Base-by-base conservation (phyloP, 2,888 invertebrate species). In the Eustalomyia histrio region DNA sequence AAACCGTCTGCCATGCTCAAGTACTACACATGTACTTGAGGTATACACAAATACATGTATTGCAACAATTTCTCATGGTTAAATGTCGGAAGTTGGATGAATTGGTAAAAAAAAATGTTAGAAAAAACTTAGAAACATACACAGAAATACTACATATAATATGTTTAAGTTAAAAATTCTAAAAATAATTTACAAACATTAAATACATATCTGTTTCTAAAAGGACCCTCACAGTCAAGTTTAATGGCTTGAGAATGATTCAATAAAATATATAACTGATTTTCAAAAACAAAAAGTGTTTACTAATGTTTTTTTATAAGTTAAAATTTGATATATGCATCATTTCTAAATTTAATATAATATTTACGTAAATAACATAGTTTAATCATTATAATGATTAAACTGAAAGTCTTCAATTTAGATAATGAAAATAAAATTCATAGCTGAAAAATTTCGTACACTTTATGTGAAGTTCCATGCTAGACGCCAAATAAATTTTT, bases 11-110 rank as follows among this genome's bases (percentile, higher is more conserved):
- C 14, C 12, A 2, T 43, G 12, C 2, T 47, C 4, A 47, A 47
- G 10, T 29, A 43, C 21, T 16, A 47, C 43, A 60, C 39, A 39
- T 14, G 14, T 39, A 39, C 6, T 39, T 39, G 39, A 12, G 39
- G 39, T 39, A 14, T 47, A 2, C 7, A 10, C 39, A n/a, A 47
- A 47, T n/a, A 61, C 78, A 73, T 79, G 78, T 73, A 50, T 63
- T 55, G 67, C 72, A 79, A 71, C 65, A 65, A 81, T 75, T 78
- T 50, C 33, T 74, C 78, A 78, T 78, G 74, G 81, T 60, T 63
- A 78, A 78, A 71, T 57, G 71, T 78, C 78, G 78, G 81, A 81
- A 74, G 78, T 81, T 58, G 29, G 50, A 75, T 50, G 61, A 74
- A 29, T 74, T 78, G 17, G 75, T 57, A 58, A 58, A 60, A 60